Percentiles rank a stretch among this genome's conserved stretches.
Evolutionary conservation across 1,140 invertebrate genomes (phyloP).

Genomic region (Euglossa dilemma): DNA sequence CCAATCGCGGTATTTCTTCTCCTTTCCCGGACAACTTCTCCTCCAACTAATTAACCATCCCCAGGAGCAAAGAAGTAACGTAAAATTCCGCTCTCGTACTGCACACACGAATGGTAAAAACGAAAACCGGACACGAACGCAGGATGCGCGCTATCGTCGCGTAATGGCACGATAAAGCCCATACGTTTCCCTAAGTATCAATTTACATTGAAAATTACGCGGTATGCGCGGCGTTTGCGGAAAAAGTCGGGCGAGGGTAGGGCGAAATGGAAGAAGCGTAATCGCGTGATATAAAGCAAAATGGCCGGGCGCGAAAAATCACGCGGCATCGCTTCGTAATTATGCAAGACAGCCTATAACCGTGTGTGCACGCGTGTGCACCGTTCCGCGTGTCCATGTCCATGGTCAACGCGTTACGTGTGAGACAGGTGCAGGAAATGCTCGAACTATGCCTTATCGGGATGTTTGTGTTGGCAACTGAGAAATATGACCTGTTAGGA

Average conservation of each 20-base stretch:
- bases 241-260: neutral
- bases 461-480: neutral
- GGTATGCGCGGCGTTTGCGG: neutral
- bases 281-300: neutral
- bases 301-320: slow-evolving; percentile 5
- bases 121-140: neutral
- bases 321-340: neutral
- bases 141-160: neutral
- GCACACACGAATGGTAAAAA: neutral
- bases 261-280: neutral
- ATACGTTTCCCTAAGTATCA: neutral
- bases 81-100: neutral
- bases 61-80: neutral
- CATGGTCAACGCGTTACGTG: slow-evolving; percentile 29
- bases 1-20: too few species aligned
- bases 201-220: slow-evolving; percentile 11
- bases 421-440: slow-evolving; percentile 44
- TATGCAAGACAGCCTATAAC: slow-evolving; percentile 11
- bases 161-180: neutral
- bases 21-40: too few species aligned
- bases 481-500: neutral
- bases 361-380: neutral
- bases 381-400: slow-evolving; percentile 9
- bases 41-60: neutral
- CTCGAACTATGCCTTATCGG: slow-evolving; percentile 27